Percentiles rank a stretch among this genome's conserved stretches.
Conservation (phyloP, 2,888 invertebrate genomes). For the Dysmachus trigonus region DNA sequence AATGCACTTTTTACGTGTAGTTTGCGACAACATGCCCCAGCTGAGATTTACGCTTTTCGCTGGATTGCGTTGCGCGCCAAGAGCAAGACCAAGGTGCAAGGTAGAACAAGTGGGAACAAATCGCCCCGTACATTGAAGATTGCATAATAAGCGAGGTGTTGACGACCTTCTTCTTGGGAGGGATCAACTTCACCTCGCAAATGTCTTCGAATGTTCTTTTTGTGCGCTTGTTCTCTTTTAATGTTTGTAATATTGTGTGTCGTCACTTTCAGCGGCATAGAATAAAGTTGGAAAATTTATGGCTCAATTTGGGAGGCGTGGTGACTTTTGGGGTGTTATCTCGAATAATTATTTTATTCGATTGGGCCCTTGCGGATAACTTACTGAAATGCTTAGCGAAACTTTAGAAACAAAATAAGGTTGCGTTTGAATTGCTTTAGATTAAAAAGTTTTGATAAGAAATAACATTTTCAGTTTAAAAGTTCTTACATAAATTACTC, state of each 20-base stretch:
- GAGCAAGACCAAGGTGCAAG: not conserved
- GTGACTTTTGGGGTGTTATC: not conserved
- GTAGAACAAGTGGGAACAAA: not conserved
- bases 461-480: too few relatives aligned
- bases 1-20: not conserved
- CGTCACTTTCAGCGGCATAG: not conserved
- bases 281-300: slow-evolving; percentile 4
- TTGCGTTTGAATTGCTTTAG: not conserved
- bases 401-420: not conserved
- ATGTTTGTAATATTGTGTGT: not conserved
- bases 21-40: not conserved
- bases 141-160: slow-evolving; percentile 24
- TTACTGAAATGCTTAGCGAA: not conserved
- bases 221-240: not conserved
- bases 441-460: not conserved
- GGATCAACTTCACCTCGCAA: not conserved
- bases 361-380: not conserved
- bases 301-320: not conserved
- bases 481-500: too few relatives aligned
- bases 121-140: not conserved
- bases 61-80: not conserved
- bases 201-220: not conserved
- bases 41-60: not conserved
- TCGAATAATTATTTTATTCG: not conserved
- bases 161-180: not conserved